phyloP scores from a whole-genome alignment of 2,888 invertebrate genomes.

The Apodemia zela region DNA sequence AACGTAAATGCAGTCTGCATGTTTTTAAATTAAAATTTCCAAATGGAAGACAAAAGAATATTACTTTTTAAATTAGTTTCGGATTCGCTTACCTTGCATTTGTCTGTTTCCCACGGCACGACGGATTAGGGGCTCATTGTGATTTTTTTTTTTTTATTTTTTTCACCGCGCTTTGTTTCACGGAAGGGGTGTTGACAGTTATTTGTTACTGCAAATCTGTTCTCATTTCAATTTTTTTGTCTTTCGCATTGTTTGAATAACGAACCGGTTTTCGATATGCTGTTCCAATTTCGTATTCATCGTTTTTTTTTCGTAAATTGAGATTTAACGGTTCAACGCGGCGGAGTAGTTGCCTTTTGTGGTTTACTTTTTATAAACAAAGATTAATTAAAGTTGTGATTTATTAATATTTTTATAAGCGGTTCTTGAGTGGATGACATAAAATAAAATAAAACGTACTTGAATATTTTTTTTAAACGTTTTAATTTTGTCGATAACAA shows the following conservation, averaged over 20 bases:
- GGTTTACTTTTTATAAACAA: slow-evolving; percentile 57
- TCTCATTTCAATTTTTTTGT: slow-evolving; percentile 59
- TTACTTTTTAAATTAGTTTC: slow-evolving; percentile 79
- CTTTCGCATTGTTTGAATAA: slow-evolving; percentile 65
- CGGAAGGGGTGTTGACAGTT: slow-evolving; percentile 79
- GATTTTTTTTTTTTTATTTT: slow-evolving; percentile 69
- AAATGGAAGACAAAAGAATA: slow-evolving; percentile 65
- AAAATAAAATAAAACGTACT: not conserved
- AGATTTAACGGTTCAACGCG: slow-evolving; percentile 74
- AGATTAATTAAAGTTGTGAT: slow-evolving; percentile 76
- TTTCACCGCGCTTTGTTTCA: slow-evolving; percentile 69
- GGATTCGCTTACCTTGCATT: slow-evolving; percentile 75
- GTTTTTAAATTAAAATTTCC: slow-evolving; percentile 41
- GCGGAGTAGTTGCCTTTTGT: slow-evolving; percentile 64
- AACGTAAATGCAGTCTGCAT: slow-evolving; percentile 33
- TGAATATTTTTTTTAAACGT: not conserved
- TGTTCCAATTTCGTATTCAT: slow-evolving; percentile 66
- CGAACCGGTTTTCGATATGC: slow-evolving; percentile 69
- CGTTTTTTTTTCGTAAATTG: slow-evolving; percentile 52
- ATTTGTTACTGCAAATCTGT: slow-evolving; percentile 74
- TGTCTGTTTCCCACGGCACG: slow-evolving; percentile 73
- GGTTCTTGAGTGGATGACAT: slow-evolving; percentile 33
- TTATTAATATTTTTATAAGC: slow-evolving; percentile 68
- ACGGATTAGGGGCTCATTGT: slow-evolving; percentile 69
- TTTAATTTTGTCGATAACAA: not conserved